Percentiles rank a stretch among this genome's conserved stretches.
Conservation (phyloP, 1,140 invertebrate species). For the Ctenoplectra terminalis region DNA sequence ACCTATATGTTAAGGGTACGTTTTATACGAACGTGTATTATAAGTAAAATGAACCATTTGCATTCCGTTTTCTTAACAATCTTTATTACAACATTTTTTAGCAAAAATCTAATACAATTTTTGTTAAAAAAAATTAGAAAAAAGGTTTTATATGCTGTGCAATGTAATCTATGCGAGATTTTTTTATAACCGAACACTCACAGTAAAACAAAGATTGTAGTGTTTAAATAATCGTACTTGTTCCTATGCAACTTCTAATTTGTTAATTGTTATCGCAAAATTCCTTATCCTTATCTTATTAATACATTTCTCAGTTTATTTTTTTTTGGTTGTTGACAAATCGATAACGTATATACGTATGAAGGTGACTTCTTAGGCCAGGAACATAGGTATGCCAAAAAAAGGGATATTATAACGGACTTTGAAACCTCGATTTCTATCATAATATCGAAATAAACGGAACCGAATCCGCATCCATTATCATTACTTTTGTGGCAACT, state of each 20-base stretch:
- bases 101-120: no score
- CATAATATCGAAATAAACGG: background rate
- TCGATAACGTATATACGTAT: slow-evolving; percentile 23
- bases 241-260: background rate
- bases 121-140: no score
- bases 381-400: background rate
- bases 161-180: no score
- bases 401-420: background rate
- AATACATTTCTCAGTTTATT: background rate
- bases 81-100: no score
- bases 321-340: slow-evolving; percentile 39
- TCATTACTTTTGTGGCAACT: background rate
- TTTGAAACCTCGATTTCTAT: background rate
- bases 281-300: background rate
- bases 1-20: no score
- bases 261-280: background rate
- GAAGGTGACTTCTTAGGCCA: slow-evolving; percentile 30
- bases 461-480: background rate
- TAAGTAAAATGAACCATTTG: no score
- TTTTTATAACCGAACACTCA: no score
- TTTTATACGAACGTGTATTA: no score
- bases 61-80: no score
- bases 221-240: background rate
- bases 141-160: no score
- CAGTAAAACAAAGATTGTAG: no score